A percentile compares a stretch with the other conserved stretches of the same genome.
Evolutionary conservation across 2,888 invertebrate genomes (phyloP).

Genomic region (Ormia ochracea): DNA sequence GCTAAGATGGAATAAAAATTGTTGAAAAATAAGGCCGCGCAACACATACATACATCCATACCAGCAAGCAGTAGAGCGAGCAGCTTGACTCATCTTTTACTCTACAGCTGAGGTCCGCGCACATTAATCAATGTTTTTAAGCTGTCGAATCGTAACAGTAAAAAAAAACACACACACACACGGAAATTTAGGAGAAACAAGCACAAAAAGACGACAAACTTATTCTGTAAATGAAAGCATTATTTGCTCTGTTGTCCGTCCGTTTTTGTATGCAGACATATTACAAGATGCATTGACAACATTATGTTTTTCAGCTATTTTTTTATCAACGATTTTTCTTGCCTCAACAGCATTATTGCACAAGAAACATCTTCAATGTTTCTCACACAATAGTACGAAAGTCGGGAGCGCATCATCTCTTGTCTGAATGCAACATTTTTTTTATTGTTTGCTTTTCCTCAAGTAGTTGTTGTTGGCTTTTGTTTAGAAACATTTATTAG

Average conservation of each 20-base stretch:
- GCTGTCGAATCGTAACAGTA: constrained; percentile 53
- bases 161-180: too few species aligned
- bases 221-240: constrained; percentile 48
- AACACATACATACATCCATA: constrained; percentile 11
- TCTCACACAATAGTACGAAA: constrained; percentile 37
- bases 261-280: constrained; percentile 4
- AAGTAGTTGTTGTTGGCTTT: background rate
- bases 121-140: constrained; percentile 63
- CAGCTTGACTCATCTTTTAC: constrained; percentile 28
- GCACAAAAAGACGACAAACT: constrained; percentile 28
- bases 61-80: constrained; percentile 30
- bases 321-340: constrained; percentile 11
- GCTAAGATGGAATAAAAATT: background rate
- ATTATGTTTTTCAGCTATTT: constrained; percentile 7
- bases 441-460: constrained; percentile 2
- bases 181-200: constrained; percentile 28
- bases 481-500: background rate
- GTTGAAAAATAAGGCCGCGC: constrained; percentile 23
- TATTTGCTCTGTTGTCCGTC: constrained; percentile 1
- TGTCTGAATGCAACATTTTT: constrained; percentile 34
- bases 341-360: background rate
- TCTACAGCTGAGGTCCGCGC: constrained; percentile 35
- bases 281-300: constrained; percentile 33
- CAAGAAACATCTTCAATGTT: constrained; percentile 25
- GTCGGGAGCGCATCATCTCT: constrained; percentile 32